phyloP scores from a whole-genome alignment of 2,888 invertebrate species.

The Sialis fuliginosa region DNA sequence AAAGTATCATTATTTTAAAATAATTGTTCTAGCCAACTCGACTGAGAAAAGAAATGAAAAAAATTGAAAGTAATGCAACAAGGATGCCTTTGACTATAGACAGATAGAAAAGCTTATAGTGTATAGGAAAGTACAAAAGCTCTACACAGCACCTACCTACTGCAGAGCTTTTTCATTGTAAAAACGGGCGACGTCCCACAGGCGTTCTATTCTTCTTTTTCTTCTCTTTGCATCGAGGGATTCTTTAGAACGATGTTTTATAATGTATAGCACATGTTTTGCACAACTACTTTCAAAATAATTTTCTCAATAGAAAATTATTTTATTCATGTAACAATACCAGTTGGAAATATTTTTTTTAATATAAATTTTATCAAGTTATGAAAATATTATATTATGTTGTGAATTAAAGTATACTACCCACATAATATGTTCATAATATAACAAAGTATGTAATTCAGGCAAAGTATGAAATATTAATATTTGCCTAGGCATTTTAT shows the following conservation, averaged over 20 bases:
- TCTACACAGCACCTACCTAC: not conserved
- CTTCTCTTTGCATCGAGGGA: not conserved
- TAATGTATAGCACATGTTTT: no score
- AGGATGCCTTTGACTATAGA: not conserved
- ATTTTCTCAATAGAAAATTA: no score
- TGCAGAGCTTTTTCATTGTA: not conserved
- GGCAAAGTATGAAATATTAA: no score
- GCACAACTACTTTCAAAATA: no score
- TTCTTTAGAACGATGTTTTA: not conserved
- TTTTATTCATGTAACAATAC: no score
- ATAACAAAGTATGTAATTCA: no score
- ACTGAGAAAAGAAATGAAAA: not conserved
- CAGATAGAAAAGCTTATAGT: not conserved
- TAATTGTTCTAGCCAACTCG: not conserved
- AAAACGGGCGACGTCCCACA: not conserved
- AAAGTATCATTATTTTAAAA: not conserved
- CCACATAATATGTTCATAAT: no score
- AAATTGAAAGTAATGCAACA: not conserved
- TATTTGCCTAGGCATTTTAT: no score
- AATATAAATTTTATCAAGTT: no score
- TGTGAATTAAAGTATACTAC: no score
- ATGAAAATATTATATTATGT: no score
- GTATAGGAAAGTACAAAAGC: not conserved
- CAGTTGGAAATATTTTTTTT: no score
- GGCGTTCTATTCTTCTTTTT: not conserved